Evolutionary conservation across 1,140 invertebrate genomes (phyloP), one percentile per base, ranked within the genome.

Genomic region (Penaeus indicus): DNA sequence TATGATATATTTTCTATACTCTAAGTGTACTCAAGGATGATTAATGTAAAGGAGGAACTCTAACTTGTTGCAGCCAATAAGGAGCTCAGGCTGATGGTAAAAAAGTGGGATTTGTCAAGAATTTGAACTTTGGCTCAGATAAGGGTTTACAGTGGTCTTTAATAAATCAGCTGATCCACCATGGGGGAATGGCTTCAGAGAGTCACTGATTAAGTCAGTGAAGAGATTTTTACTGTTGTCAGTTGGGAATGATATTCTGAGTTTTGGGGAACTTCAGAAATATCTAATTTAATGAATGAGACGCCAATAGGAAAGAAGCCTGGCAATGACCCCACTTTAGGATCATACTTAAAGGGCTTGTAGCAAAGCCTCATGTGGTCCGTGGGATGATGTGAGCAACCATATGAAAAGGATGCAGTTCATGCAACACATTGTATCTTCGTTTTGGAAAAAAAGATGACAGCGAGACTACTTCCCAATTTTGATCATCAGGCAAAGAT

Each of bases 241-340:
- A 27, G 60, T 85, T 25, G 67, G 64, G 22, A 60, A 77, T 77
- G 8, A 77, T 18, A n/a, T 85, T 13, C 84, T 85, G 18, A 25
- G 63, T 16, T 85, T 77, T 54, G 32, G 84, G 21, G 84, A 85
- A 22, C 64, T 85, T 25, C 84, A 85, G 84, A 85, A 13, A 60
- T 69, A 18, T 62, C 84, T 25, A 85, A 85, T 32, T 22, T 72
- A 32, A 54, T 85, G 47, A 85, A 85, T 78, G 64, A 72, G 8
- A 22, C 32, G 62, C 84, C 64, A 25, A 85, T 79, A n/a, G 84
- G 42, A 8, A 22, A 18, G 22, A 85, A 85, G 42, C 84, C 84
- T 78, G 84, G 84, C 21, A n/a, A 27, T 80, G 84, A 85, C 32
- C 64, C n/a, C 3, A 77, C 13, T 18, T 25, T 61, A 22, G n/a